A percentile compares a stretch with the other conserved stretches of the same genome.
phyloP scores from a whole-genome alignment of 2,888 invertebrate species.

The Oligia latruncula region DNA sequence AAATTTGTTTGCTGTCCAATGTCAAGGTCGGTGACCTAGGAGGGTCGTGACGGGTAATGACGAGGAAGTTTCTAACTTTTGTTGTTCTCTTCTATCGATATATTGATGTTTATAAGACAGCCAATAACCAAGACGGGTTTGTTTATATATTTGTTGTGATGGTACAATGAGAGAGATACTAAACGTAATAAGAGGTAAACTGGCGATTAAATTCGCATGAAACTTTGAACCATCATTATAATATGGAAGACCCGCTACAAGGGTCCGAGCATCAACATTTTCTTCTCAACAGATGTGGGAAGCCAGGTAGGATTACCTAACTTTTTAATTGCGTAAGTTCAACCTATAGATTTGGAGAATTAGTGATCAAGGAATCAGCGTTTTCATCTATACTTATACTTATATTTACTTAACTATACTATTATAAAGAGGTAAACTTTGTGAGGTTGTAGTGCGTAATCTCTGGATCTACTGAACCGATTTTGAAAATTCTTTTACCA shows the following conservation, averaged over 20 bases:
- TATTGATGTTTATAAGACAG: constrained; percentile 28
- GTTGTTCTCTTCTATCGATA: constrained; percentile 56
- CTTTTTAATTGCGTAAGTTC: background rate
- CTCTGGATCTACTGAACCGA: no score
- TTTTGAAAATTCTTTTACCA: no score
- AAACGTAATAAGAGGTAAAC: background rate
- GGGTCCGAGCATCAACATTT: background rate
- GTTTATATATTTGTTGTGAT: background rate
- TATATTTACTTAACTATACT: no score
- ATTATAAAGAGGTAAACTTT: no score
- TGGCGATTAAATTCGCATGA: background rate
- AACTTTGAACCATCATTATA: constrained; percentile 5
- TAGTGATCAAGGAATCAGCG: background rate
- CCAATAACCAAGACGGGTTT: background rate
- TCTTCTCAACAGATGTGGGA: background rate
- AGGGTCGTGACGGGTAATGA: constrained; percentile 67
- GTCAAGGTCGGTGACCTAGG: constrained; percentile 78
- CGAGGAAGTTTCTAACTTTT: constrained; percentile 59
- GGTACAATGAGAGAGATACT: background rate
- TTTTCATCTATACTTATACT: background rate
- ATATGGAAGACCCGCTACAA: background rate
- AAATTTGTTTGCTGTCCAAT: constrained; percentile 72
- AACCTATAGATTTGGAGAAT: background rate
- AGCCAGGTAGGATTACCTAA: background rate
- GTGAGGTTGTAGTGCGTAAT: no score